These are phyloP conservation scores for Hypanus sabinus DNA, from an alignment of 2,113 vertebrate species.

Conservation along the genomic window DNA sequence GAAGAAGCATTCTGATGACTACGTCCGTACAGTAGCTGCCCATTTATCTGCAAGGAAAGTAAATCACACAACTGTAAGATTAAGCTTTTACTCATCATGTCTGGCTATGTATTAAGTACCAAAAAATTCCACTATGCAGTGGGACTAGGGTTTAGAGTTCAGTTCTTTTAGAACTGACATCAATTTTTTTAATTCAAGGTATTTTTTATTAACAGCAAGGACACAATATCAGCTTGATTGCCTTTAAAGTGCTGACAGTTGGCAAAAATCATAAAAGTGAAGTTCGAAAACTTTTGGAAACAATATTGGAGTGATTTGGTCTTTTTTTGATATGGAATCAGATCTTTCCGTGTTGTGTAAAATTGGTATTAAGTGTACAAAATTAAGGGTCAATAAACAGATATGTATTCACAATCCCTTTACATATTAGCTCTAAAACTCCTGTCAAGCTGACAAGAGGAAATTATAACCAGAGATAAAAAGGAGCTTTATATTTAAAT, in stretches of 20 bases:
- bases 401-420: not conserved
- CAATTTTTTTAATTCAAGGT: not conserved
- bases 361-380: not conserved
- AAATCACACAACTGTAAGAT: not conserved
- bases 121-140: not conserved
- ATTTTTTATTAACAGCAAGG: not conserved
- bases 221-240: not conserved
- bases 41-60: conserved; percentile 71
- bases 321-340: not conserved
- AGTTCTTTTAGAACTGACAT: not conserved
- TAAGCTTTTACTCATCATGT: not conserved
- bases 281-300: not conserved
- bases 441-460: not conserved
- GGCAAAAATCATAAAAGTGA: too few relatives aligned
- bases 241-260: not conserved
- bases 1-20: conserved; percentile 96
- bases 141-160: not conserved
- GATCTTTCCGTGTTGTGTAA: not conserved
- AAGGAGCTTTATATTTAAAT: not conserved
- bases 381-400: not conserved
- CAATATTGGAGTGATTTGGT: not conserved
- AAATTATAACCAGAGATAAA: not conserved
- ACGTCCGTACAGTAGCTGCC: conserved; percentile 85
- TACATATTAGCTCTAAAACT: not conserved
- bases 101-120: not conserved